Percentiles rank a stretch among this genome's conserved stretches.
phyloP scores from a whole-genome alignment of 1,140 invertebrate species.

The Chelonus insularis region DNA sequence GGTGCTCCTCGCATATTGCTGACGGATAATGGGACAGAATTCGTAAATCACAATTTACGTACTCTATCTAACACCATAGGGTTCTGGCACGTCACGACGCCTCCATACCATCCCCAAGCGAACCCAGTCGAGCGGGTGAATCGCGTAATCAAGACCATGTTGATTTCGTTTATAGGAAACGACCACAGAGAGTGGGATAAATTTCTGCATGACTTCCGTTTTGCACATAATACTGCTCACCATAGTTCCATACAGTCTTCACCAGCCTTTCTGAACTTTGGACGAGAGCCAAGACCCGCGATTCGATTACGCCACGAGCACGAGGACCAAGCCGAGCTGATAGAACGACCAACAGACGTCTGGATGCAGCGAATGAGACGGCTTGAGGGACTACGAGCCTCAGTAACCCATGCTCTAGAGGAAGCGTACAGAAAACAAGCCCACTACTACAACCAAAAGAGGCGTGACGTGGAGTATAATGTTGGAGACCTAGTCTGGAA shows the following conservation, averaged over 20 bases:
- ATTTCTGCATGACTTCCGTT: neutral
- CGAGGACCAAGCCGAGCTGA: neutral
- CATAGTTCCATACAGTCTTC: constrained; percentile 21
- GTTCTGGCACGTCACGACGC: constrained; percentile 41
- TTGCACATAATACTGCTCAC: neutral
- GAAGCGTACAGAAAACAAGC: constrained; percentile 24
- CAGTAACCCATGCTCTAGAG: constrained; percentile 11
- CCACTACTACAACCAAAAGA: constrained; percentile 24
- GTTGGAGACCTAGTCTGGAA: constrained; percentile 29
- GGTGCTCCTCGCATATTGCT: constrained; percentile 42
- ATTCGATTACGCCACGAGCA: neutral
- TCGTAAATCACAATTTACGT: constrained; percentile 30
- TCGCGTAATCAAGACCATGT: neutral
- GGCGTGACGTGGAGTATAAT: constrained; percentile 9
- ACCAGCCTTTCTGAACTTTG: constrained; percentile 25
- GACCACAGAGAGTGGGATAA: neutral
- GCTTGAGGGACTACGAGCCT: constrained; percentile 5
- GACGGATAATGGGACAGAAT: constrained; percentile 56
- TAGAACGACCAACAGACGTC: neutral
- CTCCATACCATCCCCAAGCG: constrained; percentile 46
- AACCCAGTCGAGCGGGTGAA: constrained; percentile 49
- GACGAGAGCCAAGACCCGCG: constrained; percentile 1
- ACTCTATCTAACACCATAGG: neutral
- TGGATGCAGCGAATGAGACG: constrained; percentile 23
- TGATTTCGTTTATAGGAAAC: neutral